A percentile compares a stretch with the other conserved stretches of the same genome.
Evolutionary conservation across 23 tunicate genomes (phyloP).

Genomic region (Botrylloides violaceus): DNA sequence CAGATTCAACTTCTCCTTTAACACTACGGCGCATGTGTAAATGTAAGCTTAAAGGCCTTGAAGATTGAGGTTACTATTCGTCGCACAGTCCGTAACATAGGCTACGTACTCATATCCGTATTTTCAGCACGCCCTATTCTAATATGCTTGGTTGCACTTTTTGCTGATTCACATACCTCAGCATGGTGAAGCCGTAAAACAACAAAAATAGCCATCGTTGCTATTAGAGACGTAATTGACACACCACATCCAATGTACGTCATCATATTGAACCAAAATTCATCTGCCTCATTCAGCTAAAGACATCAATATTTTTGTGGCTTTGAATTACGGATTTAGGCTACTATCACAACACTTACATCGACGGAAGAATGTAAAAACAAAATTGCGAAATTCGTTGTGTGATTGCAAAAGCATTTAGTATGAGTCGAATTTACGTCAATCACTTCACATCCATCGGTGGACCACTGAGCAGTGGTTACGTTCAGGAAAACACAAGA

Average conservation of each 20-base stretch:
- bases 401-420: conserved; percentile 86
- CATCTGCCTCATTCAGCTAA: conserved; percentile 45
- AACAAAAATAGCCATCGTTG: conserved; percentile 56
- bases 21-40: too few relatives aligned
- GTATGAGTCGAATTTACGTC: conserved; percentile 30
- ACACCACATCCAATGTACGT: conserved; percentile 88
- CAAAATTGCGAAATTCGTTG: conserved; percentile 79
- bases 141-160: too few relatives aligned
- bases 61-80: too few relatives aligned
- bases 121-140: too few relatives aligned
- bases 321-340: background rate
- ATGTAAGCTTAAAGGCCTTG: too few relatives aligned
- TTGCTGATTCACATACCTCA: conserved; percentile 43
- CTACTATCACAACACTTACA: conserved; percentile 15
- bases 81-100: too few relatives aligned
- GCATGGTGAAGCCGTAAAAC: conserved; percentile 34
- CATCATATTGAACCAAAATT: conserved; percentile 45
- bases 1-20: too few relatives aligned
- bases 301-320: background rate
- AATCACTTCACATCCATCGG: conserved; percentile 9
- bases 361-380: conserved; percentile 69
- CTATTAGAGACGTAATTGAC: conserved; percentile 71
- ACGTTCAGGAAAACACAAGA: conserved; percentile 3
- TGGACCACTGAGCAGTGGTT: conserved; percentile 8
- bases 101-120: too few relatives aligned